These are phyloP conservation scores for Corynorhinus townsendii DNA, from an alignment of 2,113 vertebrate species.

Conservation along the genomic window DNA sequence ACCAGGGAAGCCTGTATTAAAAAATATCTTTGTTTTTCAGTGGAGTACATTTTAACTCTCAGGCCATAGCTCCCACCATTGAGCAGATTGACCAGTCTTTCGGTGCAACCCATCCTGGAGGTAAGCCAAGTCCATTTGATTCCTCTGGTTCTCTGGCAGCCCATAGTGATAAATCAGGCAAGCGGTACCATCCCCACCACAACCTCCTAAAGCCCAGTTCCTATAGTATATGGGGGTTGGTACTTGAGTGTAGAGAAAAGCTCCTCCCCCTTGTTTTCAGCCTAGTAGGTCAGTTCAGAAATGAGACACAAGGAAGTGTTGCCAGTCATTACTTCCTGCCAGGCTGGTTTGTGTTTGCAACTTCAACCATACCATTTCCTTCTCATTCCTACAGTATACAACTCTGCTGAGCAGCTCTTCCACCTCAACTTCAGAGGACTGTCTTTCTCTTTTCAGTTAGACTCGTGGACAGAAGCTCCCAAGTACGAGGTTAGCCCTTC, in stretches of 20 bases:
- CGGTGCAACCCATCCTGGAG: constrained; percentile 98
- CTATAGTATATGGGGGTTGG: neutral
- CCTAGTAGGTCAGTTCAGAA: constrained; percentile 3
- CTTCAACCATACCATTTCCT: constrained; percentile 44
- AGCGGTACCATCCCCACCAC: neutral
- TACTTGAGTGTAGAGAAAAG: neutral
- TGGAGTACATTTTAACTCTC: constrained; percentile 99
- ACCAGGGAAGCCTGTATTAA: constrained; percentile 20
- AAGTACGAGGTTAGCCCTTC: constrained; percentile 94
- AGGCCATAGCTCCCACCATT: constrained; percentile 97
- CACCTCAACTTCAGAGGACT: constrained; percentile 99
- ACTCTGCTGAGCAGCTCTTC: constrained; percentile 97
- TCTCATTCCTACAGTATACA: constrained; percentile 88
- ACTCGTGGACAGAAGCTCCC: constrained; percentile 98
- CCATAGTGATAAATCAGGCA: neutral
- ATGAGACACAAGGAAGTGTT: constrained; percentile 2
- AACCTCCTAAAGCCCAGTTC: neutral
- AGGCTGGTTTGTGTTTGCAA: neutral
- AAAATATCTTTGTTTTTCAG: constrained; percentile 80
- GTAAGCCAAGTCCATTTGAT: constrained; percentile 78
- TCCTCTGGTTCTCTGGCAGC: neutral
- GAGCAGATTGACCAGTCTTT: constrained; percentile 99
- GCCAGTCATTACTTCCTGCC: neutral
- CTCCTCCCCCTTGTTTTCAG: neutral
- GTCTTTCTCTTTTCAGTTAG: constrained; percentile 98